Base-by-base conservation (phyloP, 2,888 invertebrate genomes). In the Calameuta idolon region DNA sequence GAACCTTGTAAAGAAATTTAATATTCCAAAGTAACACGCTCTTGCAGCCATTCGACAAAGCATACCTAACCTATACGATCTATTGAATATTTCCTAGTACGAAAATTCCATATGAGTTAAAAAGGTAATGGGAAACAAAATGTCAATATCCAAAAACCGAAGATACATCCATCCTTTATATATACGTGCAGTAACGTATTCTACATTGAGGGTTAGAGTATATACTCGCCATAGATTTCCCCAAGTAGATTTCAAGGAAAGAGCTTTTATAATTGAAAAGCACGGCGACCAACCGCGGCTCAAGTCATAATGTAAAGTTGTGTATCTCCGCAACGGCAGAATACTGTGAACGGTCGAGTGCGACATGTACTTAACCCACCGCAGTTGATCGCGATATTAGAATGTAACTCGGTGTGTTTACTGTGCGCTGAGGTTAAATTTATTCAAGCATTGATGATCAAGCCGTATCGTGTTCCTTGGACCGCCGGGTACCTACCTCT, bases 361-460 rank as follows among this genome's bases (percentile, higher is more conserved):
- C 23, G 23, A 9, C 55, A 55, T 55, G 2, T 33, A 33, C 33
- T 33, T 55, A 55, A 23, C 23, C 23, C 23, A 55, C 55, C 55
- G 55, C 55, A 55, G 23, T 23, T 55, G 71, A 71, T 34, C 33
- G 71, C 12, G 31, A 31, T 71, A 23, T 34, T 31, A 34, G 71
- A 34, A 71, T 71, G 71, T 71, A 71, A 83, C 83, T 81, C 80
- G 81, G 81, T 81, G 83, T 83, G 85, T 84, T 85, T 85, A 84
- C 83, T 83, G 83, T 82, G 81, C 80, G 78, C 73, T 33, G 75
- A 76, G 81, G 81, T 83, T 81, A 76, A 83, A 81, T 83, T 83
- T 80, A 82, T 81, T 78, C 80, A 79, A 78, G 79, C 81, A 79
- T 80, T 82, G 80, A 82, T 80, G 80, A 79, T 78, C 69, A 73